Evolutionary conservation across 2,888 invertebrate species (phyloP).

Genomic region (Troides helena): DNA sequence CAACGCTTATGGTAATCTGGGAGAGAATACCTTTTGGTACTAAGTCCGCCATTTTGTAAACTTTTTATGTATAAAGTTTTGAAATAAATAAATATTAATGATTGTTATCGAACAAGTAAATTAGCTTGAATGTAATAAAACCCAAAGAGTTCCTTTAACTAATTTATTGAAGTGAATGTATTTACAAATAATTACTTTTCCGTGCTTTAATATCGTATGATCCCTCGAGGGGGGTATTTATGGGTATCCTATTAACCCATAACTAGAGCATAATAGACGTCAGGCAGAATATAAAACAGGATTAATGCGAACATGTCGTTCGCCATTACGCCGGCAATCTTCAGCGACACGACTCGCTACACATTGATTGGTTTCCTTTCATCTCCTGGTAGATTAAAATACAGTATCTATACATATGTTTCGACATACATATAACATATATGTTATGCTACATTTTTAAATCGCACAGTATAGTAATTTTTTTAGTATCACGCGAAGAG

Average conservation of each 20-base stretch:
- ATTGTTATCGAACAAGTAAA: no score
- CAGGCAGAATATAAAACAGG: conserved; percentile 31
- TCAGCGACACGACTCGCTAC: conserved; percentile 37
- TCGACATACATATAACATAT: background rate
- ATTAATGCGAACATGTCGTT: conserved; percentile 33
- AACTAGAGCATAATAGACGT: conserved; percentile 14
- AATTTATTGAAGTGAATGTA: background rate
- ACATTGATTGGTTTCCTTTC: conserved; percentile 52
- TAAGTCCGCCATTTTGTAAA: no score
- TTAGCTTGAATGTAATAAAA: background rate
- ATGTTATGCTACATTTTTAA: background rate
- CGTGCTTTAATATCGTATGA: background rate
- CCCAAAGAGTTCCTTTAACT: background rate
- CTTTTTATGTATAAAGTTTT: no score
- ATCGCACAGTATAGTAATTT: background rate
- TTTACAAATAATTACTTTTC: background rate
- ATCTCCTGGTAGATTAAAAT: conserved; percentile 43
- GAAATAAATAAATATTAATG: no score
- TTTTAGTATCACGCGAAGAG: background rate
- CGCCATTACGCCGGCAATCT: conserved; percentile 31
- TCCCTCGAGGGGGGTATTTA: background rate
- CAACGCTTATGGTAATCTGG: no score
- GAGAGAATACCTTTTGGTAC: no score
- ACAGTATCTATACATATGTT: conserved; percentile 20
- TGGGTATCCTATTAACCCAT: conserved; percentile 6